Evolutionary conservation across 2,888 invertebrate genomes (phyloP).

Genomic region (Xanthorhoe spadicearia): DNA sequence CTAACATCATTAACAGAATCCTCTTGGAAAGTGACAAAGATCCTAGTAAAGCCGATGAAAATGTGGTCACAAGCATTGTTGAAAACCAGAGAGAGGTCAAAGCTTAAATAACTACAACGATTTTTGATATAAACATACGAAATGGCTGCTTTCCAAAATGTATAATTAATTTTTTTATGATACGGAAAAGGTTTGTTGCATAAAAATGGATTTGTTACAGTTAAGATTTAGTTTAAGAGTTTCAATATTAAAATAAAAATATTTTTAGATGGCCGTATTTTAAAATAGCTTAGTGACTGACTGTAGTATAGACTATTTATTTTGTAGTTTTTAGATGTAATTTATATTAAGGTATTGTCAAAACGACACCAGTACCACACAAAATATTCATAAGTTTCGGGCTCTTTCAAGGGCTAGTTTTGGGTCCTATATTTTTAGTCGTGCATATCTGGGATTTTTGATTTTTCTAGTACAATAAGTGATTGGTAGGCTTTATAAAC

Average conservation of each 20-base stretch:
- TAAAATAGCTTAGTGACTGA: conserved; percentile 52
- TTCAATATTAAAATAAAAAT: conserved; percentile 24
- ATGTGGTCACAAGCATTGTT: conserved; percentile 69
- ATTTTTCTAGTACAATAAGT: conserved; percentile 10
- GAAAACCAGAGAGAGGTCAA: conserved; percentile 65
- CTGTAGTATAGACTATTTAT: conserved; percentile 40
- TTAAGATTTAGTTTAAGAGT: conserved; percentile 35
- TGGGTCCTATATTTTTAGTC: conserved; percentile 25
- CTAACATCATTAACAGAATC: conserved; percentile 85
- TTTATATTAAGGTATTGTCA: conserved; percentile 49
- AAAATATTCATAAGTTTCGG: conserved; percentile 66
- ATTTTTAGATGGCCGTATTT: conserved; percentile 59
- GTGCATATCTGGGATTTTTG: conserved; percentile 24
- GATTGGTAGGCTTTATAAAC: conserved; percentile 39
- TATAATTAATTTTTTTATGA: conserved; percentile 38
- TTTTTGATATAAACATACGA: conserved; percentile 24
- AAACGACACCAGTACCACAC: conserved; percentile 74
- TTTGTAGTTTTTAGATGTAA: conserved; percentile 38
- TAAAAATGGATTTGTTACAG: conserved; percentile 19
- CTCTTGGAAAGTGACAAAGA: conserved; percentile 56
- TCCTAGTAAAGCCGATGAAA: conserved; percentile 58
- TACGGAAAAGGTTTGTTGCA: conserved; percentile 39
- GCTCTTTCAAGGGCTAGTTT: conserved; percentile 29
- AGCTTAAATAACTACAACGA: conserved; percentile 44
- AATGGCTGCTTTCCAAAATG: conserved; percentile 31